Percentiles rank a stretch among this genome's conserved stretches.
phyloP scores from a whole-genome alignment of 2,797 vertebrate genomes.

The Characodon lateralis region DNA sequence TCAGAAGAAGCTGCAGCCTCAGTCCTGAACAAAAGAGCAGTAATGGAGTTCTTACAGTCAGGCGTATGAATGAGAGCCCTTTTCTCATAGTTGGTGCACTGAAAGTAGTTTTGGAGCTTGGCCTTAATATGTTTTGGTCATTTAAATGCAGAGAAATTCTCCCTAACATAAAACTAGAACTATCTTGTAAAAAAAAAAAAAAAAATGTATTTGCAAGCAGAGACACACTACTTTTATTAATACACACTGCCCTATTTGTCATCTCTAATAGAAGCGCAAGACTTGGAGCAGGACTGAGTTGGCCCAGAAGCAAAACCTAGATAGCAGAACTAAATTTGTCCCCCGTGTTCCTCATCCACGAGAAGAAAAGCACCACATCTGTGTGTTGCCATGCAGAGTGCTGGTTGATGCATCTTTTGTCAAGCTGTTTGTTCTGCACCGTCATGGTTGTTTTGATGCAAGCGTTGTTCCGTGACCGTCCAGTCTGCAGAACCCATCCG shows the following conservation, averaged over 20 bases:
- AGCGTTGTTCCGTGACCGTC: slow-evolving; percentile 64
- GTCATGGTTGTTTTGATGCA: slow-evolving; percentile 52
- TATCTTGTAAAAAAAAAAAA: not conserved
- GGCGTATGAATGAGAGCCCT: not conserved
- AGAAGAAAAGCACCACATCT: slow-evolving; percentile 8
- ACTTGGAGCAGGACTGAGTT: slow-evolving; percentile 15
- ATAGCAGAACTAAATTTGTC: slow-evolving; percentile 31
- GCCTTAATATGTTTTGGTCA: not conserved
- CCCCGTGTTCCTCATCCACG: slow-evolving; percentile 22
- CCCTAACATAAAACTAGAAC: not conserved
- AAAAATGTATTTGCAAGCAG: not conserved
- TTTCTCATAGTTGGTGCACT: not conserved
- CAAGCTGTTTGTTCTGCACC: slow-evolving; percentile 48
- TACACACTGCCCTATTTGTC: not conserved
- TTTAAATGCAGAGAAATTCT: not conserved
- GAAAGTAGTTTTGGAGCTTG: not conserved
- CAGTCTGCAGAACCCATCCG: slow-evolving; percentile 45
- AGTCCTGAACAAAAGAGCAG: not conserved
- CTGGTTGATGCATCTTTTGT: slow-evolving; percentile 50
- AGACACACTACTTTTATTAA: not conserved
- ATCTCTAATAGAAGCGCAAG: slow-evolving; percentile 11
- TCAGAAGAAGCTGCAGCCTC: not conserved
- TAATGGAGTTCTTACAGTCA: not conserved
- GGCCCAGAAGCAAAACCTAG: slow-evolving; percentile 25
- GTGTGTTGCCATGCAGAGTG: slow-evolving; percentile 30